Evolutionary conservation across 2,888 invertebrate genomes (phyloP), one percentile per base, ranked within the genome.

Genomic region (Athetis lepigone): DNA sequence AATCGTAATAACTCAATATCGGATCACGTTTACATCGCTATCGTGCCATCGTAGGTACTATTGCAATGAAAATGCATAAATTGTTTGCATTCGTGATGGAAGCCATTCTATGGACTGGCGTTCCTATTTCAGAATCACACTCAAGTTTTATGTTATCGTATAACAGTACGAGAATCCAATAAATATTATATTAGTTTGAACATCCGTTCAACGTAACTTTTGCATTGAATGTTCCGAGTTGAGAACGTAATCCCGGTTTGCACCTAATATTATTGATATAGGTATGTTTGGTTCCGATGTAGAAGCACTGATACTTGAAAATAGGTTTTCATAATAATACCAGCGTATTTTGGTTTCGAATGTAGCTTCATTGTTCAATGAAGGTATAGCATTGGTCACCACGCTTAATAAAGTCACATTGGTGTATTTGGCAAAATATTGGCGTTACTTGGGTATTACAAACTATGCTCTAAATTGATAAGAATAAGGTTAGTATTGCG

Each of bases 81-180:
- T 60, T 71, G 60, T 75, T 60, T 54, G 60, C 47, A 63, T 73
- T 76, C 70, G 65, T 74, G 74, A 74, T 70, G 58, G 54, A 77
- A 74, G 6, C 55, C 33, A 77, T 65, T 75, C 36, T 42, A 47
- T 36, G n/a, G 29, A 63, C 54, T 18, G 43, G 33, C 62, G 71
- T 65, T 59, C 33, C 33, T 77, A 67, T 79, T 79, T 66, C 45
- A 52, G 43, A 46, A 65, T 60, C 70, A 50, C 69, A 63, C 56
- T 79, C 54, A 51, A 50, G 51, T 67, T 79, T 78, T 70, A 80
- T 63, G 62, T 57, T 33, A 40, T 47, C 50, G 8, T 42, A 49
- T 54, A 62, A 40, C 47, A 40, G 19, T 40, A 8, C 27, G 25
- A 47, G 49, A 57, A 54, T 63, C 18, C 60, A 39, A 66, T 66